phyloP scores from a whole-genome alignment of 2,113 vertebrate species.

The Oryctolagus cuniculus region mOryCun1.1 NC_091439.1:84104501-84105000 shows the following conservation, averaged over 20 bases:
- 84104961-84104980: no score
- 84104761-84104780: background rate
- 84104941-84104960: no score
- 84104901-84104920: no score
- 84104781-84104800: background rate
- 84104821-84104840: background rate
- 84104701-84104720: background rate
- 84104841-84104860: no score
- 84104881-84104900: no score
- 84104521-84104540: background rate
- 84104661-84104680: background rate
- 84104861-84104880: no score
- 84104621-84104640: background rate
- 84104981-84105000: no score
- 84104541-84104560: background rate
- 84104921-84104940: no score
- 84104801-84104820: background rate
- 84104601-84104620: background rate
- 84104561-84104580: background rate
- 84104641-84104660: background rate
- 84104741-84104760: background rate
- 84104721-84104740: background rate
- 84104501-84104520: background rate
- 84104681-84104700: slow-evolving; percentile 3
- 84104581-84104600: background rate